A percentile compares a stretch with the other conserved stretches of the same genome.
Evolutionary conservation across 1,140 invertebrate genomes (phyloP).

Genomic region (Eulimnadia texana): DNA sequence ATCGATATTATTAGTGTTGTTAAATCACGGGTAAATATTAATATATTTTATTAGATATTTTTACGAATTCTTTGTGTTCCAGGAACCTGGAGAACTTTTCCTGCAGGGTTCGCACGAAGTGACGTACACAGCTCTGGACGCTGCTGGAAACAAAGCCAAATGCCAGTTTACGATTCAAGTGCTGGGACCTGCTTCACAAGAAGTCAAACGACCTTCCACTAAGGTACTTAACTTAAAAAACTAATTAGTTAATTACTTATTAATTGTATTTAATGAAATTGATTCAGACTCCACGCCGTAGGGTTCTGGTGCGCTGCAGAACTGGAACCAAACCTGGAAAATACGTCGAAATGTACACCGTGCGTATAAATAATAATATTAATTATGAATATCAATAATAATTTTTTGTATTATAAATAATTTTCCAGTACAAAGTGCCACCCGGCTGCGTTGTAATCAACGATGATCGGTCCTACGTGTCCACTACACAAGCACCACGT

Average conservation of each 20-base stretch:
- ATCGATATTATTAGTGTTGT: conserved; percentile 39
- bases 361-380: neutral
- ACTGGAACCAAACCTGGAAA: conserved; percentile 12
- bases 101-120: conserved; percentile 41
- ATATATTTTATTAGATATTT: neutral
- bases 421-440: conserved; percentile 13
- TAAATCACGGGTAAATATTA: conserved; percentile 41
- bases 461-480: conserved; percentile 7
- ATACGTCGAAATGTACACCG: conserved; percentile 14
- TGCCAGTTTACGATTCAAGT: conserved; percentile 47
- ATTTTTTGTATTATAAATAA: neutral
- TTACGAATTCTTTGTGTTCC: neutral
- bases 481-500: conserved; percentile 4
- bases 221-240: neutral
- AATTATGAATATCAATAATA: neutral
- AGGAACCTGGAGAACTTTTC: conserved; percentile 44
- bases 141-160: conserved; percentile 40
- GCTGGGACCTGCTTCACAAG: conserved; percentile 15
- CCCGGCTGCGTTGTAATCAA: conserved; percentile 13
- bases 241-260: neutral
- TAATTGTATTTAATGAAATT: neutral
- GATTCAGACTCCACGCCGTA: neutral
- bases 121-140: conserved; percentile 45
- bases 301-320: conserved; percentile 10
- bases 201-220: neutral